Conservation (phyloP, 2,888 invertebrate genomes). For the Lepidochrysops patricia region DNA sequence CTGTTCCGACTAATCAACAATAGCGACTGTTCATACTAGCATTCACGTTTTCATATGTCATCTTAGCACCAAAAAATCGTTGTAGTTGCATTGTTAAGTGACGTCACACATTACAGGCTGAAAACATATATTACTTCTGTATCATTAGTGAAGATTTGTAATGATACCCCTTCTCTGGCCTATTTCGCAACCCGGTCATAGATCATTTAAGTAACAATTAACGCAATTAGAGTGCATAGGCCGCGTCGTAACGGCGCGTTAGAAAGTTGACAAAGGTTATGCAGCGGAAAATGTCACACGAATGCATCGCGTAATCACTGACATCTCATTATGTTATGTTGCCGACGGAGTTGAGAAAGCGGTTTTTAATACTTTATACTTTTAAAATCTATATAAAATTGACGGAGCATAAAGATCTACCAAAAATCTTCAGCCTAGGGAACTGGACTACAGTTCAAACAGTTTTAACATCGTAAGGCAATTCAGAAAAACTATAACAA, state of each 20-base stretch:
- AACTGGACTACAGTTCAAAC: too few species aligned
- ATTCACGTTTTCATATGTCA: too few species aligned
- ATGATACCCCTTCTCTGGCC: background rate
- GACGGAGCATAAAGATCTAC: too few species aligned
- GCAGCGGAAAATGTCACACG: background rate
- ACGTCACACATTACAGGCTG: too few species aligned
- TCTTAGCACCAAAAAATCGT: too few species aligned
- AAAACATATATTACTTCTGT: background rate
- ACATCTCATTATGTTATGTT: background rate
- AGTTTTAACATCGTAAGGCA: too few species aligned
- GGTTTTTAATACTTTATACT: background rate
- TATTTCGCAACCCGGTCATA: background rate
- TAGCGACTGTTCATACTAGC: too few species aligned
- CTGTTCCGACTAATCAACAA: too few species aligned
- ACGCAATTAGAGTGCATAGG: conserved; percentile 16
- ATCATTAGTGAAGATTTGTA: background rate
- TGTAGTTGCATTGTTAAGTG: too few species aligned
- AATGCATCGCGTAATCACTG: background rate
- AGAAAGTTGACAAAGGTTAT: background rate
- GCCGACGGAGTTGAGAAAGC: background rate
- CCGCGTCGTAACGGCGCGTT: conserved; percentile 13
- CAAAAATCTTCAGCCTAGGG: too few species aligned
- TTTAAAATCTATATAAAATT: background rate
- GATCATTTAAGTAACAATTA: conserved; percentile 16
- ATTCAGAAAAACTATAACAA: too few species aligned